phyloP scores from a whole-genome alignment of 2,888 invertebrate genomes.

The Mesopsocus fuscifrons region DNA sequence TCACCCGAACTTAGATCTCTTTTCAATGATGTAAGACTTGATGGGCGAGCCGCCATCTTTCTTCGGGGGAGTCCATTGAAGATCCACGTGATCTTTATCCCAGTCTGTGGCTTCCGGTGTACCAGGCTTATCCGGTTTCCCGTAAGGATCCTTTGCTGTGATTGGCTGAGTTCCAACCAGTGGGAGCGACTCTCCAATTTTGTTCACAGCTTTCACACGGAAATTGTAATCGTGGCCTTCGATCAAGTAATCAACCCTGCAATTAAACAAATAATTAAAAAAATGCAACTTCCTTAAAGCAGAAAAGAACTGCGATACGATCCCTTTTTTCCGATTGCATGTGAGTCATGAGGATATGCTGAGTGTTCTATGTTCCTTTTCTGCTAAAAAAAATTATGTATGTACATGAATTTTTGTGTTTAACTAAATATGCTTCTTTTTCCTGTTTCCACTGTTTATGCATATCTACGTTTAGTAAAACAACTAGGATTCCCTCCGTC shows the following conservation, averaged over 20 bases:
- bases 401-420: too few relatives aligned
- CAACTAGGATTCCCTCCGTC: too few relatives aligned
- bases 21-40: constrained; percentile 72
- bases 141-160: constrained; percentile 87
- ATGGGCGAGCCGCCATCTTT: constrained; percentile 86
- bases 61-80: constrained; percentile 93
- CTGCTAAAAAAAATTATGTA: too few relatives aligned
- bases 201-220: constrained; percentile 83
- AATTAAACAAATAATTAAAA: constrained; percentile 6
- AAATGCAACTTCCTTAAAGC: too few relatives aligned
- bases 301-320: too few relatives aligned
- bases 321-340: too few relatives aligned
- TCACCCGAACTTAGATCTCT: constrained; percentile 61
- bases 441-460: too few relatives aligned
- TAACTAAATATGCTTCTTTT: too few relatives aligned
- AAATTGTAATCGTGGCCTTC: constrained; percentile 93
- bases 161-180: constrained; percentile 63
- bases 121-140: constrained; percentile 80
- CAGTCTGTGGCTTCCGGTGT: constrained; percentile 81
- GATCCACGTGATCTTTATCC: constrained; percentile 89
- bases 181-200: constrained; percentile 79
- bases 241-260: constrained; percentile 64
- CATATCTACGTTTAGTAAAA: too few relatives aligned
- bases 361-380: too few relatives aligned
- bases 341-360: not conserved